Conservation (phyloP, 30 jellyfish, hydroid and myxozoan species). For the Cassiopea andromeda region DNA sequence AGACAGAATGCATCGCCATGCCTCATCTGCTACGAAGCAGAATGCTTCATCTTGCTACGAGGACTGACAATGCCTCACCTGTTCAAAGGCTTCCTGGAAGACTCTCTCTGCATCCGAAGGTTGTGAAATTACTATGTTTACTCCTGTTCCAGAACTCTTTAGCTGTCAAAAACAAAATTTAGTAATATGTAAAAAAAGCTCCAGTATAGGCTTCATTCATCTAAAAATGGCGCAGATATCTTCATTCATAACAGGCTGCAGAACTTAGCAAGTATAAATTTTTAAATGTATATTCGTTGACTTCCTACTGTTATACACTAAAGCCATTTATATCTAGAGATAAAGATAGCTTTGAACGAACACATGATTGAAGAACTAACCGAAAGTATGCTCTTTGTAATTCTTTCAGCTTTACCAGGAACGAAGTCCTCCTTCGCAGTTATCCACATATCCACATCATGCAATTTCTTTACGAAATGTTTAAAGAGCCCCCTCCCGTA, state of each 20-base stretch:
- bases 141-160: conserved; percentile 87
- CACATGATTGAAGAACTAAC: conserved; percentile 1
- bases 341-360: not conserved
- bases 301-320: not conserved
- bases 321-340: not conserved
- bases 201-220: no score
- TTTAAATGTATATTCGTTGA: not conserved
- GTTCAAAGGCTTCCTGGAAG: conserved; percentile 94
- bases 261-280: no score
- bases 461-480: conserved; percentile 26
- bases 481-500: conserved; percentile 78
- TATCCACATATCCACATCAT: conserved; percentile 31
- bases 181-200: no score
- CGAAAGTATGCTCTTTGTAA: conserved; percentile 37
- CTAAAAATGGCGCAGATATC: no score
- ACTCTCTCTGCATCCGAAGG: conserved; percentile 76
- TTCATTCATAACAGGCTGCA: no score
- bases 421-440: conserved; percentile 56
- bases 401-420: conserved; percentile 60
- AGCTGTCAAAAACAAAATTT: conserved; percentile 15
- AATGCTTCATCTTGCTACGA: no score
- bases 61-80: conserved; percentile 36
- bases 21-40: no score
- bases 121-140: conserved; percentile 78
- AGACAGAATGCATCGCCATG: no score